Percentiles rank a stretch among this genome's conserved stretches.
Conservation (phyloP, 2,888 invertebrate genomes). For the Pimpla rufipes region DNA sequence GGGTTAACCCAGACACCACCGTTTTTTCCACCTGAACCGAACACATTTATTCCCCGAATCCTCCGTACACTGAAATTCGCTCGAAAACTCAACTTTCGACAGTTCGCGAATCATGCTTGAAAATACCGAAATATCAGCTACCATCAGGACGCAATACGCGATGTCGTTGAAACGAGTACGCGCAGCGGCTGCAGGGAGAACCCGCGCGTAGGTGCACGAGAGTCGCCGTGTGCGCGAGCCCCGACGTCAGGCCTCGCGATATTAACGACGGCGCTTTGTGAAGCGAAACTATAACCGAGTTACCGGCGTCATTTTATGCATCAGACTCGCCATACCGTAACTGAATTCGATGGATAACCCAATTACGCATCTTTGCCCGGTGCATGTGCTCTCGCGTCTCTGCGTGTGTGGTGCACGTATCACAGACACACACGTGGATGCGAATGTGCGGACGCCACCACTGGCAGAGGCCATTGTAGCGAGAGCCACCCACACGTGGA, state of each 20-base stretch:
- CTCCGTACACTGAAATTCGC: too few relatives aligned
- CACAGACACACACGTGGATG: slow-evolving; percentile 53
- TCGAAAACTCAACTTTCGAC: too few relatives aligned
- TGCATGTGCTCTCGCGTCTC: slow-evolving; percentile 61
- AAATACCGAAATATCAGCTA: slow-evolving; percentile 11
- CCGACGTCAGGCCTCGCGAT: slow-evolving; percentile 74
- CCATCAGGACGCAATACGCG: background rate
- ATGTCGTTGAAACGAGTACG: background rate
- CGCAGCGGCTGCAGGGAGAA: slow-evolving; percentile 21
- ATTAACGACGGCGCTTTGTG: slow-evolving; percentile 84
- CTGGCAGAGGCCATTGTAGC: background rate
- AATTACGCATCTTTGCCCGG: slow-evolving; percentile 85
- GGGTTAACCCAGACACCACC: too few relatives aligned
- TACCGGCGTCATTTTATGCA: slow-evolving; percentile 85
- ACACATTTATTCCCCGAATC: too few relatives aligned
- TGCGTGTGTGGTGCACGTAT: slow-evolving; percentile 51
- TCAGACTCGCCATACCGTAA: slow-evolving; percentile 85
- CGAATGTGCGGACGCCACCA: too few relatives aligned
- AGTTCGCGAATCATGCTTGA: too few relatives aligned
- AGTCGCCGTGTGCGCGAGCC: slow-evolving; percentile 34
- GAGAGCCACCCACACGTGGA: slow-evolving; percentile 6
- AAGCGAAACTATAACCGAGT: slow-evolving; percentile 85
- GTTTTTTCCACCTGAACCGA: too few relatives aligned
- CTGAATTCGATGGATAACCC: slow-evolving; percentile 85
- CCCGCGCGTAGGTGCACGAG: background rate